A percentile compares a stretch with the other conserved stretches of the same genome.
phyloP scores from a whole-genome alignment of 2,113 vertebrate species.

The Donacobius atricapilla region DNA sequence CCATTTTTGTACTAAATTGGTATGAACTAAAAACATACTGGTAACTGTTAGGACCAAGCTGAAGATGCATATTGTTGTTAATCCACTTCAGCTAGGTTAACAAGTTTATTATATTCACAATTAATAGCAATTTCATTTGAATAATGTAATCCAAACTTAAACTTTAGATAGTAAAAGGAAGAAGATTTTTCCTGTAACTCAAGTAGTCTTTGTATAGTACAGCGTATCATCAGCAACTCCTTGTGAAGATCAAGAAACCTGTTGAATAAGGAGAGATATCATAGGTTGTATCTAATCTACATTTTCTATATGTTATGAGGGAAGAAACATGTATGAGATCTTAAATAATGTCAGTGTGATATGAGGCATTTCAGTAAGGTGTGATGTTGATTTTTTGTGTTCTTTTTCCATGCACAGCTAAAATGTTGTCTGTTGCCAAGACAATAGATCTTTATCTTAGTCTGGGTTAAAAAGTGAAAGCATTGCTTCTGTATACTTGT shows the following conservation, averaged over 20 bases:
- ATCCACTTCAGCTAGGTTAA: not conserved
- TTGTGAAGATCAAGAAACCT: not conserved
- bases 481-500: not conserved
- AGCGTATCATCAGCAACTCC: not conserved
- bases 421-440: not conserved
- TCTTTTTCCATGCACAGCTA: not conserved
- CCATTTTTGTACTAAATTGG: not conserved
- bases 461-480: not conserved
- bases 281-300: not conserved
- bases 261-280: not conserved
- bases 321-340: not conserved
- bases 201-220: not conserved
- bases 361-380: not conserved
- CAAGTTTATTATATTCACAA: accelerated
- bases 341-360: not conserved
- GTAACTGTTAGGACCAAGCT: not conserved
- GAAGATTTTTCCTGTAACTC: not conserved
- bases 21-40: not conserved
- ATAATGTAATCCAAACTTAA: not conserved
- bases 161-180: not conserved
- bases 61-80: not conserved
- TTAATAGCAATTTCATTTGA: not conserved
- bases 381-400: not conserved
- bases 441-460: not conserved
- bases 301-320: not conserved